These are phyloP conservation scores for Macroteleia sp. DNA, from an alignment of 2,888 invertebrate species.

Conservation along the genomic window DNA sequence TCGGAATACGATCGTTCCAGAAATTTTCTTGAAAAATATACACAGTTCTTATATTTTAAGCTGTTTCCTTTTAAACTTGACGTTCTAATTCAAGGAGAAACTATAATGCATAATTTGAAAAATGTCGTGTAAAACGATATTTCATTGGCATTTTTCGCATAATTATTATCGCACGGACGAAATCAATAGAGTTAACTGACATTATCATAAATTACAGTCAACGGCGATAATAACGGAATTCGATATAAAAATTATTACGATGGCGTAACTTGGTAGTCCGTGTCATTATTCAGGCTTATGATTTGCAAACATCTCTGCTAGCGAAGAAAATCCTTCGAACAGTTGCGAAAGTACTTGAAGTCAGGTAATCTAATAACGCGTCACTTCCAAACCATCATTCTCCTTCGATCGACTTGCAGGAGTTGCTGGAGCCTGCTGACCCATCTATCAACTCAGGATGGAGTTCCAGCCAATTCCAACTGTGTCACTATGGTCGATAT, in stretches of 20 bases:
- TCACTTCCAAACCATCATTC: slow-evolving; percentile 64
- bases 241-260: slow-evolving; percentile 40
- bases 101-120: slow-evolving; percentile 5
- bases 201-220: slow-evolving; percentile 44
- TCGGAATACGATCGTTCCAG: too few relatives aligned
- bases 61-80: too few relatives aligned
- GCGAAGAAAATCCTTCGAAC: slow-evolving; percentile 41
- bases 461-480: too few relatives aligned
- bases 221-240: slow-evolving; percentile 40
- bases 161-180: slow-evolving; percentile 16
- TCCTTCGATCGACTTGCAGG: too few relatives aligned
- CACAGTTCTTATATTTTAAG: too few relatives aligned
- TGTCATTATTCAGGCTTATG: slow-evolving; percentile 52
- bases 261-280: slow-evolving; percentile 23
- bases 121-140: slow-evolving; percentile 8
- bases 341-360: slow-evolving; percentile 58
- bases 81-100: too few relatives aligned
- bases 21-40: too few relatives aligned
- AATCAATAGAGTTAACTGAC: slow-evolving; percentile 41
- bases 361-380: slow-evolving; percentile 63
- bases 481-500: slow-evolving; percentile 52
- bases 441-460: too few relatives aligned
- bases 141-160: slow-evolving; percentile 22
- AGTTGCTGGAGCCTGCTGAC: too few relatives aligned
- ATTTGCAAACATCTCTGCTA: slow-evolving; percentile 48